A percentile compares a stretch with the other conserved stretches of the same genome.
Evolutionary conservation across 2,888 invertebrate genomes (phyloP).

Genomic region (Chirona hameri): DNA sequence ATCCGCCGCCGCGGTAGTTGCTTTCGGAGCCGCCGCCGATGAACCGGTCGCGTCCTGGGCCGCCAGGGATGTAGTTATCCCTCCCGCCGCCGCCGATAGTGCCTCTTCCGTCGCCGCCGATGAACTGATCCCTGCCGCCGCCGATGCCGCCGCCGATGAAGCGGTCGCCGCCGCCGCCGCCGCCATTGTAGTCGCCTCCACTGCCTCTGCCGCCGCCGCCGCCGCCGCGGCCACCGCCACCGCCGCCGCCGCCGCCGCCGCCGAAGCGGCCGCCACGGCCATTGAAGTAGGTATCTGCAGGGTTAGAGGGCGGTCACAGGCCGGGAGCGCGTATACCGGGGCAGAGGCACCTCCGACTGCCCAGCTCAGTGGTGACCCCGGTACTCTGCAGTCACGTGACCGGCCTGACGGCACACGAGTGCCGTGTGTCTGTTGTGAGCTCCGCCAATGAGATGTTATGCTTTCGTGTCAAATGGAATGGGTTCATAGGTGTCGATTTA

Average conservation of each 20-base stretch:
- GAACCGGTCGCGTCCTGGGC: too few species aligned
- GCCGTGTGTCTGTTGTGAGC: too few species aligned
- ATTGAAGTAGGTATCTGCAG: constrained; percentile 37
- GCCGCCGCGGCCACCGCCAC: background rate
- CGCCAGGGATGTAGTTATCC: background rate
- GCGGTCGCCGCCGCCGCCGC: constrained; percentile 44
- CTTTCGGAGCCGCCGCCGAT: background rate
- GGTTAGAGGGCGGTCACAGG: constrained; percentile 7
- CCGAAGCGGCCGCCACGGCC: background rate
- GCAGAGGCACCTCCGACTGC: too few species aligned
- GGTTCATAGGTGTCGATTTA: too few species aligned
- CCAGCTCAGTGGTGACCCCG: too few species aligned
- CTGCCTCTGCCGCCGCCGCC: constrained; percentile 47
- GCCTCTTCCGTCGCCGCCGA: background rate
- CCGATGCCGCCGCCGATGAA: constrained; percentile 46
- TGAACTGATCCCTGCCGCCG: background rate
- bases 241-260: constrained; percentile 2
- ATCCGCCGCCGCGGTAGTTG: constrained; percentile 43
- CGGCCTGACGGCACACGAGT: too few species aligned
- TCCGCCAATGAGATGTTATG: too few species aligned
- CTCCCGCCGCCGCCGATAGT: background rate
- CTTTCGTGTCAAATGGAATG: too few species aligned
- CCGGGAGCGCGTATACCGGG: too few species aligned
- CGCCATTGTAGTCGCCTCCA: constrained; percentile 48
- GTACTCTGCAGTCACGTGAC: too few species aligned